phyloP scores from a whole-genome alignment of 1,140 invertebrate species.

The Drosophila triauraria region DNA sequence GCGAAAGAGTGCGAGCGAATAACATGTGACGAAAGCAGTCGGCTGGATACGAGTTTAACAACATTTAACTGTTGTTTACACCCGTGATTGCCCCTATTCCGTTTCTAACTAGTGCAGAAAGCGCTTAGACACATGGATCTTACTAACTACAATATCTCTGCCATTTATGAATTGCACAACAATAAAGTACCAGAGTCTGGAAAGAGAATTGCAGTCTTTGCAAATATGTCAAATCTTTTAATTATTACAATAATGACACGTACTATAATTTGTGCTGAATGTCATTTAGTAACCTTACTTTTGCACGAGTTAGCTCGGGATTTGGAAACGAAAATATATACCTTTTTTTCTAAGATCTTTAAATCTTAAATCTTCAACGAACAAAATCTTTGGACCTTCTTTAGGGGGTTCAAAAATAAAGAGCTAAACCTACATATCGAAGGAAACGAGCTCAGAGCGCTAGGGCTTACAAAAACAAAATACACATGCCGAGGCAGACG shows the following conservation, averaged over 20 bases:
- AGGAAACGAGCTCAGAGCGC: too few relatives aligned
- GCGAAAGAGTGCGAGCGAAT: slow-evolving; percentile 18
- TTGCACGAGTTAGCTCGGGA: neutral
- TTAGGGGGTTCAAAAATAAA: neutral
- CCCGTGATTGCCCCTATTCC: slow-evolving; percentile 38
- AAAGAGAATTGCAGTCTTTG: neutral
- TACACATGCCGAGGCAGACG: too few relatives aligned
- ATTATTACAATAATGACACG: neutral
- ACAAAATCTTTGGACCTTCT: neutral
- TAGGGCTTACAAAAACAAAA: too few relatives aligned
- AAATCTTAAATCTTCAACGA: neutral
- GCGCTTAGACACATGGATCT: neutral
- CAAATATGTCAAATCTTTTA: neutral
- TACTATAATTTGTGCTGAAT: neutral
- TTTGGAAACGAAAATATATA: neutral
- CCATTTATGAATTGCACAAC: slow-evolving; percentile 2
- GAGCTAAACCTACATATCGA: too few relatives aligned
- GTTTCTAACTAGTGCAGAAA: slow-evolving; percentile 27
- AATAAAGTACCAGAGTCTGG: neutral
- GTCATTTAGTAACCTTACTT: neutral
- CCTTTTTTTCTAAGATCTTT: neutral
- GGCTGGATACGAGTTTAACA: slow-evolving; percentile 41
- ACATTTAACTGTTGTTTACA: slow-evolving; percentile 55
- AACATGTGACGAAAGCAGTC: slow-evolving; percentile 55
- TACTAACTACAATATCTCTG: neutral